Evolutionary conservation across 2,113 vertebrate genomes (phyloP).

Genomic region (Myrmecophaga tridactyla): DNA sequence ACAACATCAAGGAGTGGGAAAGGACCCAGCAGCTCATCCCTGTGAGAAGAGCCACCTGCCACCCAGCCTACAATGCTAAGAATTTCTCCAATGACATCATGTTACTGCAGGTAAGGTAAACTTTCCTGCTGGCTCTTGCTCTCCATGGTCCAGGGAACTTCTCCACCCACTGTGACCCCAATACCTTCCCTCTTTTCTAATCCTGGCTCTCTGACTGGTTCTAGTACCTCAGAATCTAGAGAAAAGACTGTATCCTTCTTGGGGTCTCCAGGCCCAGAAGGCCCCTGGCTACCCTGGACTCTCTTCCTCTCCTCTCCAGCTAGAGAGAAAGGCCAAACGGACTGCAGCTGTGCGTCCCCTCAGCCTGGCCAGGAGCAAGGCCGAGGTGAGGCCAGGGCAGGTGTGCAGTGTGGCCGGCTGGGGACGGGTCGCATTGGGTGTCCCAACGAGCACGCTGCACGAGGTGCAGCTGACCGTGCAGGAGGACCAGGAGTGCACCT

Average conservation of each 20-base stretch:
- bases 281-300: not conserved
- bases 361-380: not conserved
- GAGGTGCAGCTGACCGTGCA: not conserved
- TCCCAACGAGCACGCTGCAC: not conserved
- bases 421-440: accelerated
- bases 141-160: not conserved
- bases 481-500: not conserved
- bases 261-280: accelerated
- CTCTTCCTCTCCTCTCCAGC: constrained; percentile 24
- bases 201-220: not conserved
- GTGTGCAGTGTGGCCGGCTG: not conserved
- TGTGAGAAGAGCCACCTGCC: not conserved
- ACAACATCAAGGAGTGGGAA: not conserved
- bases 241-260: not conserved
- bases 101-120: not conserved
- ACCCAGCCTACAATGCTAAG: not conserved
- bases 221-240: no score
- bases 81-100: not conserved
- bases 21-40: not conserved
- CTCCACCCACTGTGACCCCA: not conserved
- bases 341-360: not conserved
- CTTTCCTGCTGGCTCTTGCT: not conserved
- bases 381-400: not conserved
- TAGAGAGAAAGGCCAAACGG: not conserved
- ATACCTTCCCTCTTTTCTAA: not conserved